Evolutionary conservation across 2,113 vertebrate species (phyloP), one percentile per base, ranked within the genome.

Genomic region (Cynopterus brachyotis): DNA sequence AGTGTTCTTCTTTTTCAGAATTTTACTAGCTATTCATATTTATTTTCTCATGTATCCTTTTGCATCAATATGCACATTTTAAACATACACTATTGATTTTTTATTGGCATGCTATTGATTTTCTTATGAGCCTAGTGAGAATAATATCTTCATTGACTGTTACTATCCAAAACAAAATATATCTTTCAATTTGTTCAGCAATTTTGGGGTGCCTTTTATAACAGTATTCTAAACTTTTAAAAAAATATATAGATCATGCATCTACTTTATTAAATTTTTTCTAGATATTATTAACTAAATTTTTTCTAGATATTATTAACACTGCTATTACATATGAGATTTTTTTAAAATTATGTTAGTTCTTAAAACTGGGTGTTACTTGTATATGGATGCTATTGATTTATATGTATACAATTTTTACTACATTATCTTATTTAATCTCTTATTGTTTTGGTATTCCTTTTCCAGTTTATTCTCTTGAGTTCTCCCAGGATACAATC

Each of bases 361-460:
- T 72, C 9, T 76, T 76, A 53, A 35, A 26, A 76, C 16, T 79
- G 8, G 22, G 30, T 84, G 24, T 53, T 70, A 91, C 66, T 95
- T 95, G 24, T 76, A 30, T 73, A 69, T 91, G 11, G 80, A 75
- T 81, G 1, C 26, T 72, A 72, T 55, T 96, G 53, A 64, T 50
- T 69, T 85, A 37, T 88, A 60, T n/a, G 32, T 22, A 75, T 75
- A 95, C 55, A 90, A 73, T 30, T 24, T 40, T 72, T 73, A 75
- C 15, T 2, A 64, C 20, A 78, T 20, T 87, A 82, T 37, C 55
- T 70, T 84, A 57, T 64, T 75, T 88, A 85, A 64, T 66, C 30
- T 73, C 60, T 40, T 64, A 50, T 64, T 97, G 24, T 80, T 94
- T 93, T 88, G 85, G 13, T 64, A 82, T 82, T 64, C 45, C 42